Percentiles rank a stretch among this genome's conserved stretches.
These are phyloP conservation scores for Agrochola litura DNA, from an alignment of 2,888 invertebrate species.

Conservation along the genomic window DNA sequence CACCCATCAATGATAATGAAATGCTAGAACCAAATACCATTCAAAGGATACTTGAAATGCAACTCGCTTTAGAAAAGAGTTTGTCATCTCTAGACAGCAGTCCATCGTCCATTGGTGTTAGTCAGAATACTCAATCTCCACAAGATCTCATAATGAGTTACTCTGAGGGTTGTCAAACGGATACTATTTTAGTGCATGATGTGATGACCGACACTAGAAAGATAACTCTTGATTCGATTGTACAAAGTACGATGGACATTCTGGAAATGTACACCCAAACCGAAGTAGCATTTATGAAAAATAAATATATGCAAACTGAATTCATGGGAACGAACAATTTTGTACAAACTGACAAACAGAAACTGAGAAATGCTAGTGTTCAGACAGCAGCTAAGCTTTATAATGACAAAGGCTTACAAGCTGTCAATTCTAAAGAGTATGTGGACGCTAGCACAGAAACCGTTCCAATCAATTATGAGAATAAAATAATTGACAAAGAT, in stretches of 20 bases:
- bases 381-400: conserved; percentile 78
- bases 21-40: conserved; percentile 78
- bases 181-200: conserved; percentile 83
- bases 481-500: conserved; percentile 64
- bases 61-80: conserved; percentile 83
- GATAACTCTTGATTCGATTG: conserved; percentile 82
- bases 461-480: conserved; percentile 57
- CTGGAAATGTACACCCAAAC: conserved; percentile 86
- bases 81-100: conserved; percentile 82
- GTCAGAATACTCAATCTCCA: conserved; percentile 82
- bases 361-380: conserved; percentile 75
- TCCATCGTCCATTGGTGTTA: conserved; percentile 82
- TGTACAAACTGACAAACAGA: conserved; percentile 82
- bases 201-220: conserved; percentile 83
- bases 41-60: conserved; percentile 86
- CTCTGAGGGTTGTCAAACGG: conserved; percentile 87
- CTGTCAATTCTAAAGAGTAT: conserved; percentile 66
- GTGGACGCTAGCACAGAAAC: conserved; percentile 77
- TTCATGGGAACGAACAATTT: conserved; percentile 71
- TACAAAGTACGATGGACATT: conserved; percentile 79
- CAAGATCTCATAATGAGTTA: conserved; percentile 80
- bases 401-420: conserved; percentile 77
- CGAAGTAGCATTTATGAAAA: conserved; percentile 80
- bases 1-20: conserved; percentile 62
- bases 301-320: conserved; percentile 82